Conservation (phyloP, 2,113 vertebrate species). For the Ailuropoda melanoleuca region DNA sequence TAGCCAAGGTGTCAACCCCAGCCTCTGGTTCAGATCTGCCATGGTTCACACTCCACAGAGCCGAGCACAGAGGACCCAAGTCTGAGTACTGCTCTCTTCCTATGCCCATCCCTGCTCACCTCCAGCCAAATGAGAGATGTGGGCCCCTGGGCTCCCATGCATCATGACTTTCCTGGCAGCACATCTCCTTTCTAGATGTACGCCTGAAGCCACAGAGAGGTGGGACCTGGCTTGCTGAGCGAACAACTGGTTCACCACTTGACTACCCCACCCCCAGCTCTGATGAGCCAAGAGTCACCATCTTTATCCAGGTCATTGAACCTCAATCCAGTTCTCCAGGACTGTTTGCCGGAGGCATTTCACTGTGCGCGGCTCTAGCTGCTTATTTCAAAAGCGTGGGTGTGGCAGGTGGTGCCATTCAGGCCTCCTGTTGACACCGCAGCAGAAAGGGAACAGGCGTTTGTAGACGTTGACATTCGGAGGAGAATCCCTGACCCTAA, state of each 20-base stretch:
- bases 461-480: too few relatives aligned
- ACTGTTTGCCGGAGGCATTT: background rate
- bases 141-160: background rate
- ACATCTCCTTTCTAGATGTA: background rate
- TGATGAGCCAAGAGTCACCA: background rate
- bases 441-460: accelerated
- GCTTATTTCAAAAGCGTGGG: background rate
- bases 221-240: background rate
- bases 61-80: background rate
- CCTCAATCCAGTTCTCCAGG: background rate
- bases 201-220: background rate
- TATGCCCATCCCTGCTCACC: background rate
- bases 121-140: background rate
- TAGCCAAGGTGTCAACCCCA: background rate
- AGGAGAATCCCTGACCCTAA: background rate
- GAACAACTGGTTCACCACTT: background rate
- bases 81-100: accelerated
- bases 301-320: background rate
- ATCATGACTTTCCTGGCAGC: accelerated
- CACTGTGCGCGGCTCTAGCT: background rate
- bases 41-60: too few relatives aligned
- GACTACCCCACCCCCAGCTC: background rate
- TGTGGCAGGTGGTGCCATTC: background rate
- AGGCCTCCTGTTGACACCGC: background rate
- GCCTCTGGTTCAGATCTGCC: background rate